Percentiles rank a stretch among this genome's conserved stretches.
phyloP scores from a whole-genome alignment of 2,113 vertebrate genomes.

The Amazona vittata region DNA sequence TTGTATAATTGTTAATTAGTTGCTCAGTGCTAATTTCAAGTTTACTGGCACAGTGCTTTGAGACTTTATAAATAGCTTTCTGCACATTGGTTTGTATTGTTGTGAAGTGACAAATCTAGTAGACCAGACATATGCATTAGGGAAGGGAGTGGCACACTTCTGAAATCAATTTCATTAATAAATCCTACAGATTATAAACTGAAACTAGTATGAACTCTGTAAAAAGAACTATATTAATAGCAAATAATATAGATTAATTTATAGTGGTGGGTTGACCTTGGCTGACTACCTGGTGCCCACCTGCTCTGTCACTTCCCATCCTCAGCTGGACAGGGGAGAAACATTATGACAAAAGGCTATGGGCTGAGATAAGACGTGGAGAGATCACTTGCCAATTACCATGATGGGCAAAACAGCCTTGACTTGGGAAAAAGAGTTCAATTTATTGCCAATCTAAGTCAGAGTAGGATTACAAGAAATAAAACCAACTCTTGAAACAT shows the following conservation, averaged over 20 bases:
- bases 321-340: not conserved
- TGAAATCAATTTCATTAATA: not conserved
- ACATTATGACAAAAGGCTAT: accelerated
- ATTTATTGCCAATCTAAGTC: not conserved
- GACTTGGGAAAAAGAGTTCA: not conserved
- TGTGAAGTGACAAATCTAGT: not conserved
- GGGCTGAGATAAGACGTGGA: not conserved
- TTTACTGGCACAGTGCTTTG: constrained; percentile 5
- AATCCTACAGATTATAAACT: not conserved
- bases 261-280: not conserved
- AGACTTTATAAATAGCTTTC: constrained; percentile 15
- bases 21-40: constrained; percentile 36
- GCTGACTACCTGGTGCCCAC: not conserved
- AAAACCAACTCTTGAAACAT: not conserved
- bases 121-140: not conserved
- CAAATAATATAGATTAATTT: not conserved
- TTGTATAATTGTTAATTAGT: constrained; percentile 46
- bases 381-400: not conserved
- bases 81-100: not conserved
- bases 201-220: not conserved
- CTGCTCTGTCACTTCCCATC: not conserved
- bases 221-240: not conserved
- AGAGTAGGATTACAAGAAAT: not conserved
- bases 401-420: accelerated
- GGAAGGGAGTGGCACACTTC: not conserved